Evolutionary conservation across 92 coral and sea anemone genomes (phyloP).

Genomic region (Epizoanthus rinbou): DNA sequence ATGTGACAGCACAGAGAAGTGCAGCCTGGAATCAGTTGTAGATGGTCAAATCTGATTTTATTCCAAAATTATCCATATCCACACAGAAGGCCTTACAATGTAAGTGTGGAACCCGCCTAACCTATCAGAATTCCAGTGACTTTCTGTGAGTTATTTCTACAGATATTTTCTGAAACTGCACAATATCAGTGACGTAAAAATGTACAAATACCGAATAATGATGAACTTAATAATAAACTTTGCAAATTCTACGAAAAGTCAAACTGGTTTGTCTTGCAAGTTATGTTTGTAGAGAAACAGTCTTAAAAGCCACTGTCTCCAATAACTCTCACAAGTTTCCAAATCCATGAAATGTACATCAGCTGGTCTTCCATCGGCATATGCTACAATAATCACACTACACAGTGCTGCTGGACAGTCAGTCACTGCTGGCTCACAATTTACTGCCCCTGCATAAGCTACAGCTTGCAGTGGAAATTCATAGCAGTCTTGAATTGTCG

Average conservation of each 20-base stretch:
- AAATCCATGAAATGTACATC: slow-evolving; percentile 91
- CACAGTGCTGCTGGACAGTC: slow-evolving; percentile 67
- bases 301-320: slow-evolving; percentile 89
- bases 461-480: slow-evolving; percentile 92
- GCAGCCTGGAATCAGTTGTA: too few species aligned
- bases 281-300: slow-evolving; percentile 66
- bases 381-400: slow-evolving; percentile 74
- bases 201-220: too few species aligned
- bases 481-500: slow-evolving; percentile 71
- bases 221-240: too few species aligned
- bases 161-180: too few species aligned
- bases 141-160: too few species aligned
- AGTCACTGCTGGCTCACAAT: slow-evolving; percentile 64
- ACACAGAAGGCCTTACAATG: too few species aligned
- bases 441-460: slow-evolving; percentile 97
- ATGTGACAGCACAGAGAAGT: too few species aligned
- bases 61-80: too few species aligned
- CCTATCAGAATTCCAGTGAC: too few species aligned
- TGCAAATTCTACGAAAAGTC: not conserved
- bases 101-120: too few species aligned
- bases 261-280: not conserved
- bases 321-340: slow-evolving; percentile 69
- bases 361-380: slow-evolving; percentile 89
- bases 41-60: too few species aligned
- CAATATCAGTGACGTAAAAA: too few species aligned